Conservation (phyloP, 2,113 vertebrate species). For the Protobothrops mucrosquamatus region DNA sequence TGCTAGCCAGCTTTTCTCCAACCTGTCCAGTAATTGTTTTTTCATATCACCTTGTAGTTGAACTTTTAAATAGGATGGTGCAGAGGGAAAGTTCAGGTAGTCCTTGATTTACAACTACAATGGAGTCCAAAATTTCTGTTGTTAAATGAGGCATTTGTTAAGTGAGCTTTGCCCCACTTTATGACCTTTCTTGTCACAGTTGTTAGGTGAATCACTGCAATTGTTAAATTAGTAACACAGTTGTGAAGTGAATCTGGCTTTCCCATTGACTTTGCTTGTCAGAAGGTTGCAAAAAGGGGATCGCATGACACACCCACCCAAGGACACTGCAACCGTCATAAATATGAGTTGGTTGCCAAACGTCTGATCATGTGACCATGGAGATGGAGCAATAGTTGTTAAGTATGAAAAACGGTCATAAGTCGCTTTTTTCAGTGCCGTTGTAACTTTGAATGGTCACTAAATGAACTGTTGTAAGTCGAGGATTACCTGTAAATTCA, state of each 20-base stretch:
- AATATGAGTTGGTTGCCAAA: too few relatives aligned
- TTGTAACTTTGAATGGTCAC: too few relatives aligned
- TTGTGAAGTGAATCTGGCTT: neutral
- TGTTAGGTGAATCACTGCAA: neutral
- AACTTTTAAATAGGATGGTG: too few relatives aligned
- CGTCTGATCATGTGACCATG: too few relatives aligned
- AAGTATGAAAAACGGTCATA: too few relatives aligned
- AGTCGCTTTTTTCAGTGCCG: too few relatives aligned
- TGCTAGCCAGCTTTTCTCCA: neutral
- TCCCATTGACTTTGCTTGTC: neutral
- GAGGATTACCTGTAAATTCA: too few relatives aligned
- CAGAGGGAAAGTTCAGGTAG: too few relatives aligned
- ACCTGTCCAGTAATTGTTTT: neutral
- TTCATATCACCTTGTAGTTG: neutral
- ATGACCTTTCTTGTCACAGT: neutral
- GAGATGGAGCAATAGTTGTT: too few relatives aligned
- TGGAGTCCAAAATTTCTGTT: neutral
- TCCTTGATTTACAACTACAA: neutral
- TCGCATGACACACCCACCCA: neutral
- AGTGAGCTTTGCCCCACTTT: neutral
- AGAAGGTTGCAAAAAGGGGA: neutral
- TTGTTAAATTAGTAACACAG: neutral
- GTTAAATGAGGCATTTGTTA: neutral
- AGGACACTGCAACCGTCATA: too few relatives aligned
- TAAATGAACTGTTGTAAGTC: too few relatives aligned